Conservation (phyloP, 92 coral and sea anemone species). For the Paramuricea clavata region DNA sequence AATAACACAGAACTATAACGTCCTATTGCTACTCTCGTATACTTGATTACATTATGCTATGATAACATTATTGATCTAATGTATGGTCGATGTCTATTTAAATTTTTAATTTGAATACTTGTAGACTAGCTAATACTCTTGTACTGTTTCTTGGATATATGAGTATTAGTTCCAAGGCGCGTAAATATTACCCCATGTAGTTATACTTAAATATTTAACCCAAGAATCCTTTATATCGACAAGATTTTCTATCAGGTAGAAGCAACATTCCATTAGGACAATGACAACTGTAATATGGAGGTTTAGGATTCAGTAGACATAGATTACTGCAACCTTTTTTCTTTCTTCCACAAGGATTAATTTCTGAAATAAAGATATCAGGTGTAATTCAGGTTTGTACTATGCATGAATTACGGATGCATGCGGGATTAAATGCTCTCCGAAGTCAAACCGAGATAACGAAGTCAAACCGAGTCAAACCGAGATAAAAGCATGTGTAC, state of each 20-base stretch:
- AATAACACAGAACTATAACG: not conserved
- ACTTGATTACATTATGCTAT: not conserved
- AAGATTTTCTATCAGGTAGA: constrained; percentile 76
- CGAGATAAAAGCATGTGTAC: no score
- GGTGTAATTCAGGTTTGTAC: not conserved
- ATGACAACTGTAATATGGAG: constrained; percentile 71
- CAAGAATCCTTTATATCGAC: constrained; percentile 18
- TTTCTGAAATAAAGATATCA: constrained; percentile 63
- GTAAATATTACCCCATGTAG: not conserved
- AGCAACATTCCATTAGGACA: constrained; percentile 94
- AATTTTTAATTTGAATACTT: not conserved
- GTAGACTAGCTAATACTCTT: not conserved
- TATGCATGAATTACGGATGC: not conserved
- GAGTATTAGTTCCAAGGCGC: not conserved
- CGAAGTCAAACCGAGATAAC: no score
- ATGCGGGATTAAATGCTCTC: no score
- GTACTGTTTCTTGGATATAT: not conserved
- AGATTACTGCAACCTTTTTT: constrained; percentile 95
- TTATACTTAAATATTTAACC: not conserved
- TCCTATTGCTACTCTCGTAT: not conserved
- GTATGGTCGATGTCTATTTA: not conserved
- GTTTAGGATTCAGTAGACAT: constrained; percentile 80
- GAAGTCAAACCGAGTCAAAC: no score
- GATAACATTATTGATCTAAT: not conserved
- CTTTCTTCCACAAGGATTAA: constrained; percentile 83